Evolutionary conservation across 2,113 vertebrate genomes (phyloP), one percentile per base, ranked within the genome.

Genomic region (Gopherus flavomarginatus): DNA sequence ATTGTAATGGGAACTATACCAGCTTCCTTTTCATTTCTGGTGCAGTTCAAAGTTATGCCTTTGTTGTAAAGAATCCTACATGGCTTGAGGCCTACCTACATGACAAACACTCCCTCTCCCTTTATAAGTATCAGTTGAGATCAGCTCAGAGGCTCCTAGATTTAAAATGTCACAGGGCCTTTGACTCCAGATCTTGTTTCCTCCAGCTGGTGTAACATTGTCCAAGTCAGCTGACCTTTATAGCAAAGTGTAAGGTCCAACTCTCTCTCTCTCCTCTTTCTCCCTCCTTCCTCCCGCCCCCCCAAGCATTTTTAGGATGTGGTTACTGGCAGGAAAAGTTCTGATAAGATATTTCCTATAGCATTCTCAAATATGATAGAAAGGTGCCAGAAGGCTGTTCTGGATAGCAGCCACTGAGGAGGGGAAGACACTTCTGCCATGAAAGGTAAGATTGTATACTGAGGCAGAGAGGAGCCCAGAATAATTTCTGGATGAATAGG

Each of bases 31-130:
- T 78, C 42, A 78, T 27, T 78, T 78, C 24, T 44, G 22, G 75
- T 47, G 22, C 6, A 27, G 35, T 49, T 50, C 47, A 47, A 27
- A 26, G 10, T 7, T 89, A 27, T 89, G 62, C 16, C 27, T 94
- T 57, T 83, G 52, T 44, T 24, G 5, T 0, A 0, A 88, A 50
- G 26, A 93, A 5, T 90, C 5, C 7, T 82, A 5, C 3, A 5
- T 0, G 1, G 8, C 24, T 81, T 42, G 5, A 3, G 11, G 65
- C 81, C 1, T 17, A 8, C 2, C 29, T 56, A 1, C n/a, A 57
- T 79, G 80, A 88, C 88, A 72, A 8, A 27, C 16, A n/a, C 27
- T 69, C 88, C 82, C 49, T 21, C 31, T 21, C 10, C 26, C 31
- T 19, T 85, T 72, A 75, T 35, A 56, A 53, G 16, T 47, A 84